Conservation (phyloP, 2,797 vertebrate species). For the Gymnoscopelus microlampas region DNA sequence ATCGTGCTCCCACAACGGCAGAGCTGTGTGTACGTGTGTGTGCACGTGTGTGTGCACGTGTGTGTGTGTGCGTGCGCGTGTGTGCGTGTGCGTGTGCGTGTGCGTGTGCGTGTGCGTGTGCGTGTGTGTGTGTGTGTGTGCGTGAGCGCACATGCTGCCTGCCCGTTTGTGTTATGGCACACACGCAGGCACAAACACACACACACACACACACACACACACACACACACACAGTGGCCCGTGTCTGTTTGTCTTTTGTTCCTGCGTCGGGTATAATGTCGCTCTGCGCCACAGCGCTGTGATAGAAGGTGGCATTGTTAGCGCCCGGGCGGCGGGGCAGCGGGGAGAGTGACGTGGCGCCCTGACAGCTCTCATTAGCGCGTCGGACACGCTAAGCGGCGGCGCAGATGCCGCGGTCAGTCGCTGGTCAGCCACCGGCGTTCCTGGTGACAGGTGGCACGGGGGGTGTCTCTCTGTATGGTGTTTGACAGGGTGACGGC, state of each 20-base stretch:
- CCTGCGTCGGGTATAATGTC: slow-evolving; percentile 67
- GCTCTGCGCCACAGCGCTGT: slow-evolving; percentile 30
- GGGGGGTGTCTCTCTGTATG: slow-evolving; percentile 72
- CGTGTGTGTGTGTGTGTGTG: too few relatives aligned
- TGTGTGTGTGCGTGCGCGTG: slow-evolving; percentile 2
- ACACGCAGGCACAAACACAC: too few relatives aligned
- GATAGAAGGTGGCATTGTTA: slow-evolving; percentile 77
- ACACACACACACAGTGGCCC: slow-evolving; percentile 30
- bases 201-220: too few relatives aligned
- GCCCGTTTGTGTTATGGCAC: slow-evolving; percentile 38
- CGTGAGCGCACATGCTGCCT: slow-evolving; percentile 15
- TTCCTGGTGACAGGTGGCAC: slow-evolving; percentile 80
- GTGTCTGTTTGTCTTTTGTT: slow-evolving; percentile 56
- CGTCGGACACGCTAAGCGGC: slow-evolving; percentile 76
- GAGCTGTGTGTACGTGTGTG: not conserved
- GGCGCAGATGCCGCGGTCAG: slow-evolving; percentile 81
- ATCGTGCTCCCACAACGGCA: not conserved
- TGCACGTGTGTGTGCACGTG: too few relatives aligned
- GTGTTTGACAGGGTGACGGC: slow-evolving; percentile 68
- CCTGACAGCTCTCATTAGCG: slow-evolving; percentile 82
- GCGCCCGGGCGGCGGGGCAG: slow-evolving; percentile 61
- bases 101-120: too few relatives aligned
- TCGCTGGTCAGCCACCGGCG: slow-evolving; percentile 69
- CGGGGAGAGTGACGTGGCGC: slow-evolving; percentile 71
- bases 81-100: too few relatives aligned